A percentile compares a stretch with the other conserved stretches of the same genome.
Evolutionary conservation across 2,797 vertebrate species (phyloP).

Genomic region (Hylomyscus alleni): DNA sequence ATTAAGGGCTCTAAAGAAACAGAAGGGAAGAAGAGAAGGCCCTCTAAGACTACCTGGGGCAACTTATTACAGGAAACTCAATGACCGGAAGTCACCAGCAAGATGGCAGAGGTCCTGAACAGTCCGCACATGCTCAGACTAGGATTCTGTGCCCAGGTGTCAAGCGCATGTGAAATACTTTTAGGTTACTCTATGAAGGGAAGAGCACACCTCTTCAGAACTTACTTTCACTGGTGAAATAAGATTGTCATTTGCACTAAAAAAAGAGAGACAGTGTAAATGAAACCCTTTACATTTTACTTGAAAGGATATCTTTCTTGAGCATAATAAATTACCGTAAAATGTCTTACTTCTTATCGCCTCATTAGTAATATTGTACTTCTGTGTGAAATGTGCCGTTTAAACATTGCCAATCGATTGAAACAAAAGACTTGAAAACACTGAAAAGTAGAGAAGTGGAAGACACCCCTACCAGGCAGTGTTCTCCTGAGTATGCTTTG

Average conservation of each 20-base stretch:
- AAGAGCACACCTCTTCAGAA: not conserved
- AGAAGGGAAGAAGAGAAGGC: not conserved
- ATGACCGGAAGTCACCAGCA: not conserved
- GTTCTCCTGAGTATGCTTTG: conserved; percentile 1
- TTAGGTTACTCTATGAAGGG: not conserved
- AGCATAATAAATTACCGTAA: conserved; percentile 44
- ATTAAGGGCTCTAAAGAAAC: conserved; percentile 19
- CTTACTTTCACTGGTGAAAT: not conserved
- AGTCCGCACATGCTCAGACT: not conserved
- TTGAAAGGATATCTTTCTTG: conserved; percentile 58
- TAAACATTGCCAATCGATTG: conserved; percentile 72
- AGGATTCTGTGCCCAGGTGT: not conserved
- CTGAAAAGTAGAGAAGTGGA: conserved; percentile 32
- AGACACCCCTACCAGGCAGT: conserved; percentile 50
- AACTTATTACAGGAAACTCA: not conserved
- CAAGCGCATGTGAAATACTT: not conserved
- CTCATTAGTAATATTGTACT: conserved; percentile 73
- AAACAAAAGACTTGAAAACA: conserved; percentile 76
- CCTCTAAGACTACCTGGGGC: not conserved
- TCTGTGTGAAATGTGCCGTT: conserved; percentile 70
- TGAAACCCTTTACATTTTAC: conserved; percentile 55
- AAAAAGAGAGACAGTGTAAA: conserved; percentile 44
- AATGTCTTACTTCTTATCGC: conserved; percentile 60
- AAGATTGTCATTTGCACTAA: conserved; percentile 40
- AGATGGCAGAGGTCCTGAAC: not conserved